phyloP scores from a whole-genome alignment of 1,140 invertebrate genomes.

The Drosophila sucinea region DNA sequence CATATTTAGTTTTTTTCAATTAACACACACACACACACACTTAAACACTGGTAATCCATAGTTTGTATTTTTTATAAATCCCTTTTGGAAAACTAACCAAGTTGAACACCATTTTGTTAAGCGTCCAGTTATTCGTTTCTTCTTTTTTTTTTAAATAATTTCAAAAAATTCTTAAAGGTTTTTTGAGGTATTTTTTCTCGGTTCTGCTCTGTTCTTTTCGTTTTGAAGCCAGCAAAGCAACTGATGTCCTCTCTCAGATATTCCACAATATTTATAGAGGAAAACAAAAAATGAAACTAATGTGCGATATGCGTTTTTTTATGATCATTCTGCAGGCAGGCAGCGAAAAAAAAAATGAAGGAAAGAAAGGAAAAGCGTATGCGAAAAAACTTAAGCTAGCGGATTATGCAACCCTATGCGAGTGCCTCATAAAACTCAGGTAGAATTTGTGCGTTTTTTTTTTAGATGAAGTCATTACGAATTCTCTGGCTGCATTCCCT shows the following conservation, averaged over 20 bases:
- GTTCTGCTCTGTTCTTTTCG: constrained; percentile 47
- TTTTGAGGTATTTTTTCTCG: constrained; percentile 2
- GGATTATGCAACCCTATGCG: constrained; percentile 82
- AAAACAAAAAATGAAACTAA: constrained; percentile 11
- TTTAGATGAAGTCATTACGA: constrained; percentile 69
- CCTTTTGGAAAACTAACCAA: constrained; percentile 64
- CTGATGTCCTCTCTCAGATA: constrained; percentile 42
- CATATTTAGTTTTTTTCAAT: constrained; percentile 40
- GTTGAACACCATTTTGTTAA: constrained; percentile 71
- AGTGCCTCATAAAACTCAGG: constrained; percentile 59
- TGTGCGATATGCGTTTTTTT: constrained; percentile 56
- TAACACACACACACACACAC: constrained; percentile 6
- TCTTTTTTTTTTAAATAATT: constrained; percentile 31
- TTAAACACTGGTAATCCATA: constrained; percentile 46
- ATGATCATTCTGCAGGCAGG: constrained; percentile 39
- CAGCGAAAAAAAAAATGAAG: constrained; percentile 33
- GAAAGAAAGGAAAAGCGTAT: constrained; percentile 43
- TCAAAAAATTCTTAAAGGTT: background rate
- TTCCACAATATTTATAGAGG: constrained; percentile 56
- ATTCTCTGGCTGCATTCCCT: constrained; percentile 37
- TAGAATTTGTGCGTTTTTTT: constrained; percentile 47
- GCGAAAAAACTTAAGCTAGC: constrained; percentile 75
- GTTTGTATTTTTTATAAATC: background rate
- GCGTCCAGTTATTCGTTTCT: background rate
- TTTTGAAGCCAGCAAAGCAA: constrained; percentile 53